Percentiles rank a stretch among this genome's conserved stretches.
Evolutionary conservation across 2,113 vertebrate species (phyloP).

Genomic region (Marmota flaviventris): DNA sequence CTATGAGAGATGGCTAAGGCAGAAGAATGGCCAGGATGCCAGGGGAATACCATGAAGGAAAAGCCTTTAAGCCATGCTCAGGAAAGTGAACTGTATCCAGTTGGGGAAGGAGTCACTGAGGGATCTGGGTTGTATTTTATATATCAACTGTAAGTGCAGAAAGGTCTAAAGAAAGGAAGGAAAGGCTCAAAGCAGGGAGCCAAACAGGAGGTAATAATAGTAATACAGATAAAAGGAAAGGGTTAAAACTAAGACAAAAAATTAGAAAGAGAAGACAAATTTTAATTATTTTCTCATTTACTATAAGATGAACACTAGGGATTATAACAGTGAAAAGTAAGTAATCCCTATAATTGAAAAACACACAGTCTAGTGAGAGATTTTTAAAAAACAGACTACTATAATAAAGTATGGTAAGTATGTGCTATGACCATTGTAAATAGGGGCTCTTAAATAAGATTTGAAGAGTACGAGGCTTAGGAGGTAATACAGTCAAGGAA

Average conservation of each 20-base stretch:
- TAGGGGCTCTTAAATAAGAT: background rate
- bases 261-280: background rate
- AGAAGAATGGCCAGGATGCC: constrained; percentile 11
- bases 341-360: background rate
- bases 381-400: background rate
- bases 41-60: background rate
- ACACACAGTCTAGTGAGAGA: background rate
- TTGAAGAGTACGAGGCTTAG: background rate
- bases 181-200: background rate
- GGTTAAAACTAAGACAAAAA: constrained; percentile 48
- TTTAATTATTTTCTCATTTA: constrained; percentile 51
- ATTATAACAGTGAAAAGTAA: constrained; percentile 10
- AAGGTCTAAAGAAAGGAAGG: background rate
- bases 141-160: background rate
- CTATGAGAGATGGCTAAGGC: background rate
- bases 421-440: background rate
- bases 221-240: constrained; percentile 39
- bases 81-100: background rate
- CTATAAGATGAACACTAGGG: background rate
- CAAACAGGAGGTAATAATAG: background rate
- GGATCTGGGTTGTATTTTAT: constrained; percentile 35
- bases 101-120: background rate
- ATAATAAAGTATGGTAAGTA: constrained; percentile 14
- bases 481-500: background rate
- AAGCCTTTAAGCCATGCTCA: background rate